These are phyloP conservation scores for Matsumyia berberina DNA, from an alignment of 2,888 invertebrate genomes.

Conservation along the genomic window DNA sequence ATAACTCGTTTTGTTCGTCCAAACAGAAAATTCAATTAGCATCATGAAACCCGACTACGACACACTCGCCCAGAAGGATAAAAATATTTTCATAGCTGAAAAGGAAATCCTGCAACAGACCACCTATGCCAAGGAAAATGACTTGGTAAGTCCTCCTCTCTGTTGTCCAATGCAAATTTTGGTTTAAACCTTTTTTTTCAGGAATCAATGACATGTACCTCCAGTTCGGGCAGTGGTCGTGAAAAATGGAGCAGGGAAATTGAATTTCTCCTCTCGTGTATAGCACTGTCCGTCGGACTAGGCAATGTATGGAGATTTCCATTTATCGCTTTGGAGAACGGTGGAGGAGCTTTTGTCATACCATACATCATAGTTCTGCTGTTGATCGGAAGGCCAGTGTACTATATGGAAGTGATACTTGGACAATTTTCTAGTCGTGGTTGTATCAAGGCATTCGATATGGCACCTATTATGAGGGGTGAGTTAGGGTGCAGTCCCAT, in stretches of 20 bases:
- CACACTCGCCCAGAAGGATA: constrained; percentile 76
- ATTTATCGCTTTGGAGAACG: constrained; percentile 88
- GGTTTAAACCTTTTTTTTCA: constrained; percentile 13
- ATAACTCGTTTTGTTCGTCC: neutral
- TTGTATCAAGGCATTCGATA: constrained; percentile 87
- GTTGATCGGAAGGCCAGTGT: constrained; percentile 88
- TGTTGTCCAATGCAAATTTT: too few species aligned
- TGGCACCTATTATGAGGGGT: constrained; percentile 90
- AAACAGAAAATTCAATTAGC: constrained; percentile 53
- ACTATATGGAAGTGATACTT: constrained; percentile 89
- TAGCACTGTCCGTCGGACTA: constrained; percentile 87
- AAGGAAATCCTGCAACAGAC: constrained; percentile 74
- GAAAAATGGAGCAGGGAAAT: constrained; percentile 86
- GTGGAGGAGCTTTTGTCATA: constrained; percentile 88
- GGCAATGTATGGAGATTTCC: constrained; percentile 89
- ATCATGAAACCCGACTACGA: constrained; percentile 80
- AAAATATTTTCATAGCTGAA: constrained; percentile 71
- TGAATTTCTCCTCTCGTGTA: constrained; percentile 88
- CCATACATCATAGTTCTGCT: constrained; percentile 88
- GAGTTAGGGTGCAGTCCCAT: constrained; percentile 37
- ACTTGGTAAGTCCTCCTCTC: constrained; percentile 77
- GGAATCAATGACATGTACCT: constrained; percentile 75
- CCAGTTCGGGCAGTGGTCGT: constrained; percentile 68
- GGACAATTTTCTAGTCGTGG: constrained; percentile 90
- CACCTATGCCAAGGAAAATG: constrained; percentile 76